phyloP scores from a whole-genome alignment of 2,888 invertebrate species.

The Marronus borbonicus region DNA sequence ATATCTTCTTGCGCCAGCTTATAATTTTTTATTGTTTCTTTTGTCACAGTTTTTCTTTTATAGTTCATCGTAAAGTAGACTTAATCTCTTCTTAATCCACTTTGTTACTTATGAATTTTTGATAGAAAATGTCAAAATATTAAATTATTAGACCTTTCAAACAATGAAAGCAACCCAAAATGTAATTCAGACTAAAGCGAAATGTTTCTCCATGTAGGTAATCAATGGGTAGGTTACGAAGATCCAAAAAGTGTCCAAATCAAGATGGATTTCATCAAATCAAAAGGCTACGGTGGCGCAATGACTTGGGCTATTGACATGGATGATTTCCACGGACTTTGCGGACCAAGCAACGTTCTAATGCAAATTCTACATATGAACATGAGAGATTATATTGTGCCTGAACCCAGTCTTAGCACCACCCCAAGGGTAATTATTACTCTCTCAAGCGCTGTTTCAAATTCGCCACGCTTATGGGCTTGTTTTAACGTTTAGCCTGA shows the following conservation, averaged over 20 bases:
- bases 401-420: conserved; percentile 77
- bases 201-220: conserved; percentile 67
- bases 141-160: too few relatives aligned
- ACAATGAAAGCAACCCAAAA: too few relatives aligned
- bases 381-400: conserved; percentile 81
- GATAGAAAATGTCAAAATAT: too few relatives aligned
- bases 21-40: too few relatives aligned
- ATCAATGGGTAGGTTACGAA: conserved; percentile 94
- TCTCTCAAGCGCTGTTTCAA: background rate
- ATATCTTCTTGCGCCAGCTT: too few relatives aligned
- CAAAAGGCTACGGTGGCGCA: conserved; percentile 87
- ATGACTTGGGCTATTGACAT: conserved; percentile 96
- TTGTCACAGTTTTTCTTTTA: too few relatives aligned
- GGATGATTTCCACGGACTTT: conserved; percentile 91
- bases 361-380: conserved; percentile 81
- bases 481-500: conserved; percentile 76
- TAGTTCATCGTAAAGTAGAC: too few relatives aligned
- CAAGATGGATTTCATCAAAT: conserved; percentile 91
- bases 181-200: background rate
- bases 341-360: conserved; percentile 84
- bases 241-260: conserved; percentile 85
- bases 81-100: too few relatives aligned
- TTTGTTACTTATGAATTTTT: too few relatives aligned
- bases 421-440: conserved; percentile 78
- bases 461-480: background rate